Percentiles rank a stretch among this genome's conserved stretches.
phyloP scores from a whole-genome alignment of 2,113 vertebrate genomes.

The Bos indicus region DNA sequence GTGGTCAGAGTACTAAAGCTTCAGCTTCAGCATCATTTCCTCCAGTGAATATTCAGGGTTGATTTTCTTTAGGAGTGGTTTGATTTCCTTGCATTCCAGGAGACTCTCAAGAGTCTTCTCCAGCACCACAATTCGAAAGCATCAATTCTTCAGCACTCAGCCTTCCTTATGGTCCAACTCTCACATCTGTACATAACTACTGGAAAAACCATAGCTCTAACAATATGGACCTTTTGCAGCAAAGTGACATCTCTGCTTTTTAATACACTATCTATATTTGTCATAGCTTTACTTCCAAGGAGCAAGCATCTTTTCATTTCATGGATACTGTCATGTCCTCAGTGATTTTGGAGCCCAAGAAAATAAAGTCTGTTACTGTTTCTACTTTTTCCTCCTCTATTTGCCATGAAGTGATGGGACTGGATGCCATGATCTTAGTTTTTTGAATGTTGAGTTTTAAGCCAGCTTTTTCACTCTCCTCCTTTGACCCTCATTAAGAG shows the following conservation, averaged over 20 bases:
- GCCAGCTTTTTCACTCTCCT: neutral
- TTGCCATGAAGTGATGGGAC: neutral
- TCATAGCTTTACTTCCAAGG: neutral
- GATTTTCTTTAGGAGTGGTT: neutral
- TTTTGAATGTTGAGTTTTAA: neutral
- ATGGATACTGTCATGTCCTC: neutral
- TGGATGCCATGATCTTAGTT: neutral
- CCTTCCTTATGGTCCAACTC: neutral
- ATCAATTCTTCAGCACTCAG: neutral
- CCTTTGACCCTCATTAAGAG: neutral
- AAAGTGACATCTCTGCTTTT: neutral
- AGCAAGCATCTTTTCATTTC: neutral
- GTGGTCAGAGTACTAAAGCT: neutral
- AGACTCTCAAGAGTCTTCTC: neutral
- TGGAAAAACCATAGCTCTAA: neutral
- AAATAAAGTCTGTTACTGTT: neutral
- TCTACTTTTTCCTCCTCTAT: neutral
- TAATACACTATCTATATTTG: neutral
- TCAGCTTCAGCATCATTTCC: neutral
- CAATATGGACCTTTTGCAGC: neutral
- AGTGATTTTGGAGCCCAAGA: neutral
- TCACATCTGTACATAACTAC: neutral
- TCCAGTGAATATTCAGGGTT: neutral
- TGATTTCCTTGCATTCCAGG: neutral
- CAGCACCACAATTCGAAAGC: neutral